Evolutionary conservation across 1,140 invertebrate genomes (phyloP).

Genomic region (Drosophila pachea): DNA sequence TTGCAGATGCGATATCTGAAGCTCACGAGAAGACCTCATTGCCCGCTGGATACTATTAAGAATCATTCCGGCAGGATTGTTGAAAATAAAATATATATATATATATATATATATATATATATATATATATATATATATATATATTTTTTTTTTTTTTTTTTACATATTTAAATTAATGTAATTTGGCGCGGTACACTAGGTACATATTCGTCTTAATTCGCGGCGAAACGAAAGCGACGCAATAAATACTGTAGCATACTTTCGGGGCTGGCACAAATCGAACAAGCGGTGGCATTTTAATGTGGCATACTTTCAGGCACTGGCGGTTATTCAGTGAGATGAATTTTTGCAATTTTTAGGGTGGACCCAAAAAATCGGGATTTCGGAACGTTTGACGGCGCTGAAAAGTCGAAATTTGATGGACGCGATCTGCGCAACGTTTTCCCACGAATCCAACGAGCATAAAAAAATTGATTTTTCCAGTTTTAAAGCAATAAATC

Average conservation of each 20-base stretch:
- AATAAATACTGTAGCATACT: background rate
- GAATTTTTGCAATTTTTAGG: background rate
- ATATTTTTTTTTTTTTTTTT: background rate
- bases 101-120: background rate
- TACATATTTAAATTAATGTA: background rate
- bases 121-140: background rate
- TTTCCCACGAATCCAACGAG: background rate
- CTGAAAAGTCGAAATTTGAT: background rate
- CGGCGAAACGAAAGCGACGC: background rate
- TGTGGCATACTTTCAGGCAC: conserved; percentile 10
- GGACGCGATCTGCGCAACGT: background rate
- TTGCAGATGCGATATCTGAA: too few relatives aligned
- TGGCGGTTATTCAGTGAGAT: background rate
- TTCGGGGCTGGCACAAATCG: background rate
- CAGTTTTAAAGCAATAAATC: background rate
- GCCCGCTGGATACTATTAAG: too few relatives aligned
- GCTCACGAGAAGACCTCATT: too few relatives aligned
- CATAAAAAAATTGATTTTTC: background rate
- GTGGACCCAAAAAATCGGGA: conserved; percentile 2
- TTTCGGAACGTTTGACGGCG: background rate
- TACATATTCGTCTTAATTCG: background rate
- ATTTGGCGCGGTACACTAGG: background rate
- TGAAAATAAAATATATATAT: background rate
- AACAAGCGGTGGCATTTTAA: background rate
- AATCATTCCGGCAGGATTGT: too few relatives aligned